Evolutionary conservation across 2,113 vertebrate species (phyloP), one percentile per base, ranked within the genome.

Genomic region (Deroptyus accipitrinus): DNA sequence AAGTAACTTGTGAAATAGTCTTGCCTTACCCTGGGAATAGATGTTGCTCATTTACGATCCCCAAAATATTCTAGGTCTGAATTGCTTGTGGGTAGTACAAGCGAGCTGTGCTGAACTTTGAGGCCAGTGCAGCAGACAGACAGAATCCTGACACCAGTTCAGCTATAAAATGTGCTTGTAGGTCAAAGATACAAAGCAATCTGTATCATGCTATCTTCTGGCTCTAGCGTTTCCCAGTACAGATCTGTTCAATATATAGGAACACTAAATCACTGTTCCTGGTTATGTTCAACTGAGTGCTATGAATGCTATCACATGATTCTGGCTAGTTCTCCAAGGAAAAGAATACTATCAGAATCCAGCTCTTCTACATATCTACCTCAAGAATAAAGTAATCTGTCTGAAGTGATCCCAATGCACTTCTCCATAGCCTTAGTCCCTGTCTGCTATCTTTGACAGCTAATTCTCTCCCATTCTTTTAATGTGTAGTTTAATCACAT

Each of bases 1-100:
- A 97, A 97, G 85, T 96, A 96, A 97, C 95, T 96, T 96, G 94
- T 94, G 94, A 96, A 96, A 96, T 86, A 96, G 95, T 68, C 88
- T 96, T 92, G 72, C 87, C 73, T 96, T 96, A 96, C 85, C 86
- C 82, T 94, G 90, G 92, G 93, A 92, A 95, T 96, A 91, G 64
- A 95, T 59, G 86, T 82, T 96, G 95, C 92, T 96, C 86, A 92
- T 95, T 96, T 95, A 92, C n/a, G 25, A 94, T 91, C 49, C 69
- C 86, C 92, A 75, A 88, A 96, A 89, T 94, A 93, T 92, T 94
- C 88, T 82, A 37, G 49, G 81, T 91, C 78, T 92, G 75, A 89
- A 88, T 69, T 82, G 42, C 76, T 84, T 92, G 75, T 63, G 90
- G 86, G 72, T 51, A 80, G 68, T 69, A 52, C 6, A 48, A 96